phyloP scores from a whole-genome alignment of 2,888 invertebrate genomes.

The Ophonus ardosiacus region DNA sequence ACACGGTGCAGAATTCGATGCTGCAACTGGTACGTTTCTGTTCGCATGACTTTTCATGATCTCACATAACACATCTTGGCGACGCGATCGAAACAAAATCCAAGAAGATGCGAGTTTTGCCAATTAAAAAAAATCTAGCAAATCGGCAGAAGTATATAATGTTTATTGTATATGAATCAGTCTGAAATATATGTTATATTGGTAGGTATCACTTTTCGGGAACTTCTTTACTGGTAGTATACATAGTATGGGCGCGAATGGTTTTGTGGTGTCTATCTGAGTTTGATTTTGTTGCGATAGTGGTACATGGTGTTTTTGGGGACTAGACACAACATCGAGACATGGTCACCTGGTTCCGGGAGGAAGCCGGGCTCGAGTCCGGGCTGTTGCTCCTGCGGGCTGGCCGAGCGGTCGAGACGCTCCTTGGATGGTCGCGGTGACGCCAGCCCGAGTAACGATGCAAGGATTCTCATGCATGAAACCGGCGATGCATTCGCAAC shows the following conservation, averaged over 20 bases:
- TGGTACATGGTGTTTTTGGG: conserved; percentile 38
- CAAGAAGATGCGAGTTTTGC: not conserved
- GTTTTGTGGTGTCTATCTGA: not conserved
- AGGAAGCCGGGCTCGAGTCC: conserved; percentile 11
- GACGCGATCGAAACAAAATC: conserved; percentile 25
- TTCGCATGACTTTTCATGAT: conserved; percentile 61
- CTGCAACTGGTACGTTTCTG: conserved; percentile 59
- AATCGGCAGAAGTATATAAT: too few species aligned
- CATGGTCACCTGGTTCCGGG: conserved; percentile 51
- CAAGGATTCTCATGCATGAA: conserved; percentile 62
- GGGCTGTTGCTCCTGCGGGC: conserved; percentile 19
- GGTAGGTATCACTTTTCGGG: too few species aligned
- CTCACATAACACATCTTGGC: conserved; percentile 36
- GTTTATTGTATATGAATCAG: not conserved
- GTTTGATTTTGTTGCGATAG: conserved; percentile 40
- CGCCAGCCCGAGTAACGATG: conserved; percentile 59
- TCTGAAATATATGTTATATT: not conserved
- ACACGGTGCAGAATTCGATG: conserved; percentile 56
- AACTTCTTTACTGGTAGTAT: too few species aligned
- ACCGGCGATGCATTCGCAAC: conserved; percentile 46
- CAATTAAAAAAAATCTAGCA: too few species aligned
- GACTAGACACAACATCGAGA: conserved; percentile 42
- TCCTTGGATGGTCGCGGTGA: conserved; percentile 55
- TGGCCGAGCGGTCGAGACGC: conserved; percentile 54
- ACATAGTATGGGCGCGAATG: not conserved